Conservation (phyloP, 2,797 vertebrate genomes). For the Amblyraja radiata region DNA sequence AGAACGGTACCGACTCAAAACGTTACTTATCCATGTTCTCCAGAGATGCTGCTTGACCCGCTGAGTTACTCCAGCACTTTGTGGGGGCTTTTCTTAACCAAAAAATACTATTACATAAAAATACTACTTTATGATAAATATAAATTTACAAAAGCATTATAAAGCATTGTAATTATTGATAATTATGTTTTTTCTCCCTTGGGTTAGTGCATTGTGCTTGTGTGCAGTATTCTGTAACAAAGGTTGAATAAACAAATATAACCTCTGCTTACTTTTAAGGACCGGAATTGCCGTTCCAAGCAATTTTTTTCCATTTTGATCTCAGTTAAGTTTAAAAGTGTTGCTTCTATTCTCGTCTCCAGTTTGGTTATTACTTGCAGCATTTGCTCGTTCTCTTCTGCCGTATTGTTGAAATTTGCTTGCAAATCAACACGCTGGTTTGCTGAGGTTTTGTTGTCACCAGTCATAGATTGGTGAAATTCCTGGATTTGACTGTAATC, state of each 20-base stretch:
- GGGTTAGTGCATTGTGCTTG: not conserved
- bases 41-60: no score
- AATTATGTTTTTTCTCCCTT: not conserved
- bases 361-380: not conserved
- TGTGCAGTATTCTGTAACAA: not conserved
- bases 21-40: no score
- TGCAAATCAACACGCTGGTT: slow-evolving; percentile 12
- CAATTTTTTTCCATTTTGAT: slow-evolving; percentile 22
- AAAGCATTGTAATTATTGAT: no score
- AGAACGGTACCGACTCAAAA: no score
- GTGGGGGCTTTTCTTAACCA: no score
- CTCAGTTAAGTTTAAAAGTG: not conserved
- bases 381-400: slow-evolving; percentile 19
- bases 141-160: not conserved
- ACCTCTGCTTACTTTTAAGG: slow-evolving; percentile 28
- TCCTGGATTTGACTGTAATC: slow-evolving; percentile 34
- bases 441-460: slow-evolving; percentile 6
- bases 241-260: not conserved
- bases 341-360: slow-evolving; percentile 6
- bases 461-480: not conserved
- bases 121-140: not conserved
- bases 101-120: no score
- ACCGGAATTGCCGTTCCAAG: slow-evolving; percentile 6
- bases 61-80: no score
- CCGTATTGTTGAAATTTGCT: not conserved